These are phyloP conservation scores for Archegozetes longisetosus DNA, from an alignment of 1,140 invertebrate species.

Conservation along the genomic window DNA sequence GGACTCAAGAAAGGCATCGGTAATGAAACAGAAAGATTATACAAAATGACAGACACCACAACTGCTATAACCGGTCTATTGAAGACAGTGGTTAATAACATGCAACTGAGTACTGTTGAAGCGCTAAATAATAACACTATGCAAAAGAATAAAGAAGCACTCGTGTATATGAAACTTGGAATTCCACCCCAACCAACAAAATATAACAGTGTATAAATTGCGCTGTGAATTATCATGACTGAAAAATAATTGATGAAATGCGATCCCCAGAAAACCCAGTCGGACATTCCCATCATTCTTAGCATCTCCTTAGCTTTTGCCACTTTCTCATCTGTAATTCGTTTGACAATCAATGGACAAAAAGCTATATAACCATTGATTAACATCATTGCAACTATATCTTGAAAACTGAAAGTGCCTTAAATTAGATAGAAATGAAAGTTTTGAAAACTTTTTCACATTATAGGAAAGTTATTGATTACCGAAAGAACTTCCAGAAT, in stretches of 20 bases:
- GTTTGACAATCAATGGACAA: too few species aligned
- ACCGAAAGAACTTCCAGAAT: too few species aligned
- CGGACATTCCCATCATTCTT: constrained; percentile 44
- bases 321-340: too few species aligned
- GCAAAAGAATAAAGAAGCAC: background rate
- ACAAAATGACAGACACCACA: constrained; percentile 16
- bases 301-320: constrained; percentile 34
- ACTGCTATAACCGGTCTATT: constrained; percentile 6
- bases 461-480: too few species aligned
- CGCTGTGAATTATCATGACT: constrained; percentile 33
- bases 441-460: too few species aligned
- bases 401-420: too few species aligned
- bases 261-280: constrained; percentile 39
- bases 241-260: constrained; percentile 42
- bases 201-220: constrained; percentile 27
- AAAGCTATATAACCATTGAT: too few species aligned
- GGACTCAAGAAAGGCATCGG: too few species aligned
- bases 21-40: too few species aligned
- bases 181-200: background rate
- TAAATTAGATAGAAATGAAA: too few species aligned
- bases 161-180: constrained; percentile 1
- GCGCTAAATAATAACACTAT: background rate
- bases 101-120: background rate
- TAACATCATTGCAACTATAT: too few species aligned
- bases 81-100: constrained; percentile 8